Evolutionary conservation across 2,113 vertebrate species (phyloP).

Genomic region (Carassius gibelio): DNA sequence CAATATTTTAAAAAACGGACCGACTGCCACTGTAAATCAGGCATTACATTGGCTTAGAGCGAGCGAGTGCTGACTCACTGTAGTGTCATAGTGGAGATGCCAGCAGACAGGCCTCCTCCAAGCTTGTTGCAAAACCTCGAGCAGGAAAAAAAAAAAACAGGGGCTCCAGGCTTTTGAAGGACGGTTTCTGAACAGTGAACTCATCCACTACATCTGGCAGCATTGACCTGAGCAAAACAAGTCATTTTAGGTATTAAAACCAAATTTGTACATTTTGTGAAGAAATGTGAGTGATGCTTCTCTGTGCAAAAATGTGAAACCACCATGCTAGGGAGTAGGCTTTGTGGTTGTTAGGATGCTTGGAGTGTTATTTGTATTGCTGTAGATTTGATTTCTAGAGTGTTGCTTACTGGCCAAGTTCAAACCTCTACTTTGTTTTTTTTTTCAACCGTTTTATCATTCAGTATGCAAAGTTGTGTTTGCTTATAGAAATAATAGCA

Average conservation of each 20-base stretch:
- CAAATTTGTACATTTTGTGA: background rate
- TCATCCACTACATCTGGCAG: conserved; percentile 79
- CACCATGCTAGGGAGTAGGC: background rate
- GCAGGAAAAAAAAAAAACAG: conserved; percentile 71
- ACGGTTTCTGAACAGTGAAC: conserved; percentile 68
- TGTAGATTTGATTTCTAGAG: background rate
- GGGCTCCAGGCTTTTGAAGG: conserved; percentile 63
- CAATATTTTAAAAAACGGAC: background rate
- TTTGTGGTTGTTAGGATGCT: background rate
- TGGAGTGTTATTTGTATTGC: background rate
- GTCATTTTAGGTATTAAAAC: background rate
- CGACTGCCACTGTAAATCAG: conserved; percentile 3
- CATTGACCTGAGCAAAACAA: conserved; percentile 73
- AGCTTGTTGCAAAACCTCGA: conserved; percentile 81
- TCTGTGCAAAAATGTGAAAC: background rate
- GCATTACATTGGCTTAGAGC: background rate
- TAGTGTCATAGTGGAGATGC: conserved; percentile 76
- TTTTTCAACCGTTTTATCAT: background rate
- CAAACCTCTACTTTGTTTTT: background rate
- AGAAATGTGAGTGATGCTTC: too few species aligned
- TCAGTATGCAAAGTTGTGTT: background rate
- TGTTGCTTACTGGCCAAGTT: background rate
- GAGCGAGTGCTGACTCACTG: conserved; percentile 71
- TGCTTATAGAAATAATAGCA: background rate
- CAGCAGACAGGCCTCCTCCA: conserved; percentile 74